Evolutionary conservation across 2,797 vertebrate species (phyloP).

Genomic region (Sandelia bainsii): DNA sequence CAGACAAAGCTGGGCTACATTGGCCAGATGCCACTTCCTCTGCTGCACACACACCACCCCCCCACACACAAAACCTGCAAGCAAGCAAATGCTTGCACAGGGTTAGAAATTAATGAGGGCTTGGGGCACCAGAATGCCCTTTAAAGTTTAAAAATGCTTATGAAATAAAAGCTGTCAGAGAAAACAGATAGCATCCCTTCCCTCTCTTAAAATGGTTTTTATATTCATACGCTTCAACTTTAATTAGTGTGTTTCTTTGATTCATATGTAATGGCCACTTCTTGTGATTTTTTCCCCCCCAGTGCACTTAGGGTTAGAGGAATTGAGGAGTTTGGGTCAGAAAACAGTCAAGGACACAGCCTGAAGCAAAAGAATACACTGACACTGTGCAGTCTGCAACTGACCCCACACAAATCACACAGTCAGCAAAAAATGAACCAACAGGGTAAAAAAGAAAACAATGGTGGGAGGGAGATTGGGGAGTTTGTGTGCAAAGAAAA

Average conservation of each 20-base stretch:
- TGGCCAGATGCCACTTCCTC: constrained; percentile 74
- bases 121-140: constrained; percentile 51
- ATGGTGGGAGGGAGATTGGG: constrained; percentile 6
- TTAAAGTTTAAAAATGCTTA: constrained; percentile 64
- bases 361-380: constrained; percentile 38
- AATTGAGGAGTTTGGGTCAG: constrained; percentile 22
- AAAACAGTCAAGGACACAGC: constrained; percentile 57
- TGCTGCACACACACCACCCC: constrained; percentile 23
- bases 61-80: constrained; percentile 60
- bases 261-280: constrained; percentile 5
- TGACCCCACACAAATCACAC: constrained; percentile 31
- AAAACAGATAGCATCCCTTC: constrained; percentile 9
- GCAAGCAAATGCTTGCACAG: constrained; percentile 57
- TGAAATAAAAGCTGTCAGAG: constrained; percentile 32
- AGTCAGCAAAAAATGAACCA: constrained; percentile 60
- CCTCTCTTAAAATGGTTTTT: neutral
- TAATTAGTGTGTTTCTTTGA: constrained; percentile 32
- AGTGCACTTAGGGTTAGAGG: neutral
- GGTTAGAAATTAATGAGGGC: constrained; percentile 65
- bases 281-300: constrained; percentile 1
- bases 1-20: constrained; percentile 71
- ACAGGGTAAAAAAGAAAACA: constrained; percentile 31
- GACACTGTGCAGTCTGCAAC: constrained; percentile 38
- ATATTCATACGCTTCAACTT: constrained; percentile 4
- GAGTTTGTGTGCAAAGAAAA: constrained; percentile 3